Percentiles rank a stretch among this genome's conserved stretches.
These are phyloP conservation scores for Meiosimyza decipiens DNA, from an alignment of 2,888 invertebrate species.

Conservation along the genomic window DNA sequence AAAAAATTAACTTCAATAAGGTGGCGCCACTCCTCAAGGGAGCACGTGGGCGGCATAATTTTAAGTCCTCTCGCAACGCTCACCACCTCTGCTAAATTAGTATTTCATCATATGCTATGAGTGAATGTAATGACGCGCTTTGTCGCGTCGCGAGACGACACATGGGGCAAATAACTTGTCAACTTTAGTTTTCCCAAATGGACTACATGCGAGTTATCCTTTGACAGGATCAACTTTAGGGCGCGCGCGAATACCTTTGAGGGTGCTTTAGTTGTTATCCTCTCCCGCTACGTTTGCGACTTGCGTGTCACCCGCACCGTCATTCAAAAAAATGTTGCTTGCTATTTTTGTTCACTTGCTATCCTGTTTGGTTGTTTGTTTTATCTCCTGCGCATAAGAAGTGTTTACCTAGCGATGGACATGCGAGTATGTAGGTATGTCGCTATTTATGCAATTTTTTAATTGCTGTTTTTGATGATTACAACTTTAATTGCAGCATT, in stretches of 20 bases:
- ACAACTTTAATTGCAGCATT: too few species aligned
- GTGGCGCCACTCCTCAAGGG: background rate
- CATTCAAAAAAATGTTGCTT: conserved; percentile 2
- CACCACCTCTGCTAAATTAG: background rate
- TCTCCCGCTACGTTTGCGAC: background rate
- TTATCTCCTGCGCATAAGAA: too few species aligned
- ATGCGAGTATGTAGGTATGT: too few species aligned
- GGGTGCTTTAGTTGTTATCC: background rate
- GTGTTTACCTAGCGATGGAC: too few species aligned
- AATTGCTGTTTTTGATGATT: too few species aligned
- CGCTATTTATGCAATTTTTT: too few species aligned
- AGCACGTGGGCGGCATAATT: conserved; percentile 8
- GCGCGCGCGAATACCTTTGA: background rate
- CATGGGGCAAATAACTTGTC: background rate
- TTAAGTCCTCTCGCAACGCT: background rate
- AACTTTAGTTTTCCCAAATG: conserved; percentile 1
- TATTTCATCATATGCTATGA: background rate
- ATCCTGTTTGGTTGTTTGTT: background rate
- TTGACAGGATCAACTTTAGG: background rate
- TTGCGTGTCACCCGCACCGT: background rate
- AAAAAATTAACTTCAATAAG: background rate
- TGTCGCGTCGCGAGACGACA: background rate
- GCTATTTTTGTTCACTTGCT: background rate
- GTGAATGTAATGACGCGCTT: background rate
- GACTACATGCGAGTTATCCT: background rate